Conservation (phyloP, 1,140 invertebrate genomes). For the Drosophila chauvacae region DNA sequence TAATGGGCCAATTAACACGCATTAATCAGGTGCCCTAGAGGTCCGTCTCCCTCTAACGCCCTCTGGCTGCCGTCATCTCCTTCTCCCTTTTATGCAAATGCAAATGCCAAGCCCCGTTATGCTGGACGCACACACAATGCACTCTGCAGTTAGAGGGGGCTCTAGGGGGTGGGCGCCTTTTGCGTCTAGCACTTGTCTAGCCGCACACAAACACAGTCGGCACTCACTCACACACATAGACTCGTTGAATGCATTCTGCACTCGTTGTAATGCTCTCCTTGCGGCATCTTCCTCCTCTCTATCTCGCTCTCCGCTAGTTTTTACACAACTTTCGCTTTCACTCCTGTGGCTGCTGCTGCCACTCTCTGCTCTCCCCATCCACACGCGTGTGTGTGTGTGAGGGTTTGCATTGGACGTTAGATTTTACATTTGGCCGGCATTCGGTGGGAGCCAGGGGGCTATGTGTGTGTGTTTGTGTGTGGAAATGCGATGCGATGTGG, state of each 20-base stretch:
- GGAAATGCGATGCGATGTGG: conserved; percentile 41
- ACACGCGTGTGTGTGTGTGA: conserved; percentile 12
- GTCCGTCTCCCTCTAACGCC: background rate
- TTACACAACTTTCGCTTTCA: conserved; percentile 79
- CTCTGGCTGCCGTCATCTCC: background rate
- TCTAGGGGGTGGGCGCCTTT: background rate
- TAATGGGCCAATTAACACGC: conserved; percentile 56
- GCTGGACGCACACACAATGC: conserved; percentile 20
- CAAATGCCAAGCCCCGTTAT: conserved; percentile 26
- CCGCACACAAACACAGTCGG: conserved; percentile 31
- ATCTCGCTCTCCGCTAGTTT: conserved; percentile 64
- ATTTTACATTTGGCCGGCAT: conserved; percentile 80
- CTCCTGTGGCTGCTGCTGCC: conserved; percentile 34
- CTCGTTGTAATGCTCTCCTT: conserved; percentile 62
- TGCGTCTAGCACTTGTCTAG: conserved; percentile 74
- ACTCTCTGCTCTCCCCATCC: conserved; percentile 6
- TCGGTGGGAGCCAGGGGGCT: conserved; percentile 15
- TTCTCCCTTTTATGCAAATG: conserved; percentile 10
- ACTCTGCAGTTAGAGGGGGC: background rate
- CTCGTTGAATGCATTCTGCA: conserved; percentile 20
- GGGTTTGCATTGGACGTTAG: conserved; percentile 53
- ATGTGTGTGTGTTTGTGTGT: conserved; percentile 28
- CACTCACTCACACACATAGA: conserved; percentile 10
- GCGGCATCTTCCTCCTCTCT: conserved; percentile 29
- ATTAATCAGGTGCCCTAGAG: conserved; percentile 42